Conservation (phyloP, 2,797 vertebrate genomes). For the Parotocinclus haroldoi region DNA sequence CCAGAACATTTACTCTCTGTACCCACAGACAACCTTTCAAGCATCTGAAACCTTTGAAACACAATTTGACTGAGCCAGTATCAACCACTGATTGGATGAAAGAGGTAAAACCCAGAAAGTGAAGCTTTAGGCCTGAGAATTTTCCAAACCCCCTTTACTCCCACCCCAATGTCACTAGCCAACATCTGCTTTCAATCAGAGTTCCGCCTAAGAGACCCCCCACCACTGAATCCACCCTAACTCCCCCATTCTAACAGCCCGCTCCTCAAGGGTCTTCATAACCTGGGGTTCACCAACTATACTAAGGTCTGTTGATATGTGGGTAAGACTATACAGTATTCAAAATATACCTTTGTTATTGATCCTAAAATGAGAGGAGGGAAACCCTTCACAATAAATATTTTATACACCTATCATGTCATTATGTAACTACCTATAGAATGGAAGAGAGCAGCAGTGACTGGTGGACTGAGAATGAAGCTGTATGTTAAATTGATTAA, state of each 20-base stretch:
- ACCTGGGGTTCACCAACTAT: slow-evolving; percentile 31
- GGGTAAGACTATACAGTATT: slow-evolving; percentile 3
- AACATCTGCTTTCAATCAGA: slow-evolving; percentile 85
- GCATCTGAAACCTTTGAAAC: slow-evolving; percentile 52
- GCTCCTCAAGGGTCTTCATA: slow-evolving; percentile 34
- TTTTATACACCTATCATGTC: slow-evolving; percentile 1
- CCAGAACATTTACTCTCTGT: slow-evolving; percentile 81
- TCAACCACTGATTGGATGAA: slow-evolving; percentile 61
- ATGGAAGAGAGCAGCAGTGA: slow-evolving; percentile 8
- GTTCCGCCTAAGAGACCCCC: slow-evolving; percentile 61
- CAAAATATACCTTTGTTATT: neutral
- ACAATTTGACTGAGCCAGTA: slow-evolving; percentile 52
- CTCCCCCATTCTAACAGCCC: slow-evolving; percentile 43
- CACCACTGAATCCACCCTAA: slow-evolving; percentile 49
- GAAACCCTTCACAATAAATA: neutral
- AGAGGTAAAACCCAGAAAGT: slow-evolving; percentile 72
- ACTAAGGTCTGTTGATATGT: slow-evolving; percentile 15
- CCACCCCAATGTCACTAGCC: slow-evolving; percentile 56
- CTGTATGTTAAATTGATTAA: slow-evolving; percentile 25
- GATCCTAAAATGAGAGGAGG: neutral
- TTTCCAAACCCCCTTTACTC: slow-evolving; percentile 65
- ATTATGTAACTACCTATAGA: neutral
- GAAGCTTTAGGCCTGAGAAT: slow-evolving; percentile 77
- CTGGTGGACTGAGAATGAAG: slow-evolving; percentile 16
- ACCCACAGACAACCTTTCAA: slow-evolving; percentile 72